These are phyloP conservation scores for Lanistes nyassanus DNA, from an alignment of 1,140 invertebrate genomes.

Conservation along the genomic window DNA sequence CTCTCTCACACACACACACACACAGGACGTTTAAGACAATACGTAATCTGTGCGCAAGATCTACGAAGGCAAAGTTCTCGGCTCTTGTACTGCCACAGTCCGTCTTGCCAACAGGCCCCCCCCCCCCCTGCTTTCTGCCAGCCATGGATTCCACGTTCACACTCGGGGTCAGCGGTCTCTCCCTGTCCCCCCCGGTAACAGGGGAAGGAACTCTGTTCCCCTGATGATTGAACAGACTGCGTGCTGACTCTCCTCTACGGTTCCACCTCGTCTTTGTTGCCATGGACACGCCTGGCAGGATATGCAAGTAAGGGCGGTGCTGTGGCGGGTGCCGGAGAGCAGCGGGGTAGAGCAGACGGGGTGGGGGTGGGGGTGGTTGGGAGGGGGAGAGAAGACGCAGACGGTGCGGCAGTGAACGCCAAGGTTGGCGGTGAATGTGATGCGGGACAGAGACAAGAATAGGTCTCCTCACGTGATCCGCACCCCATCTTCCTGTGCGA, in stretches of 20 bases:
- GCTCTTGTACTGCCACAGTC: not conserved
- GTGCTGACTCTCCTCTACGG: slow-evolving; percentile 10
- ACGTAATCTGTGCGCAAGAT: not conserved
- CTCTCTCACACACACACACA: slow-evolving; percentile 1
- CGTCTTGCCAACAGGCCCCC: too few species aligned
- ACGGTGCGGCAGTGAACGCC: not conserved
- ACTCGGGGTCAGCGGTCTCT: not conserved
- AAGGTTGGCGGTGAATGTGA: not conserved
- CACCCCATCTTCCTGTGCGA: too few species aligned
- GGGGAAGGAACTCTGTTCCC: not conserved
- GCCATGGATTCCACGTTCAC: too few species aligned
- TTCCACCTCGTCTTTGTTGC: slow-evolving; percentile 6
- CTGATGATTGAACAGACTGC: not conserved
- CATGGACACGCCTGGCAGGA: slow-evolving; percentile 8
- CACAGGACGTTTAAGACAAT: not conserved
- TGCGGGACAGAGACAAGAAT: not conserved
- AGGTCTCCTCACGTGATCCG: too few species aligned
- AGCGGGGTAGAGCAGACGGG: not conserved
- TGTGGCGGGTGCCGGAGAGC: not conserved
- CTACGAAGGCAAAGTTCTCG: not conserved
- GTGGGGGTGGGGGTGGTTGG: not conserved
- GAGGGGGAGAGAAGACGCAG: not conserved
- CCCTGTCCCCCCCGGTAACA: not conserved
- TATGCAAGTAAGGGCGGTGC: not conserved
- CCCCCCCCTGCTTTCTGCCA: too few species aligned